Evolutionary conservation across 23 tunicate genomes (phyloP).

Genomic region (Pegea sp.): DNA sequence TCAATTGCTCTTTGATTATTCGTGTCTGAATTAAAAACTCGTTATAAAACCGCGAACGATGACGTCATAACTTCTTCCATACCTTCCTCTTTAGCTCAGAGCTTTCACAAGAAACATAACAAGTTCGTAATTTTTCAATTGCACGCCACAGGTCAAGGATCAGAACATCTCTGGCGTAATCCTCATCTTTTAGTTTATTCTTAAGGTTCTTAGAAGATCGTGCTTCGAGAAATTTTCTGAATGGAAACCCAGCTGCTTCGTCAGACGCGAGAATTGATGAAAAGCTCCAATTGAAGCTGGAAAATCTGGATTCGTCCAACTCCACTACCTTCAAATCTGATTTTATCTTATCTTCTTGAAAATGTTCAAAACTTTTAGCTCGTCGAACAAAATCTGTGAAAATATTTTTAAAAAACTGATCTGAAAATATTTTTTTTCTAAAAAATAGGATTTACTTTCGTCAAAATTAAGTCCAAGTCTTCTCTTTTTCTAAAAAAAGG

Average conservation of each 20-base stretch:
- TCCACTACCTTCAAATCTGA: no score
- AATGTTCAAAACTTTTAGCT: no score
- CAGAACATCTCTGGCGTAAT: not conserved
- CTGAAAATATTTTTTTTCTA: no score
- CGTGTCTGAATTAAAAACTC: not conserved
- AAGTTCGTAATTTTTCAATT: constrained; percentile 25
- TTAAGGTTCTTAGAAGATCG: not conserved
- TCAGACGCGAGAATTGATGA: constrained; percentile 45
- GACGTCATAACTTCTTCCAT: not conserved
- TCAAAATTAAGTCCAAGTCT: no score
- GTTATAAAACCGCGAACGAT: not conserved
- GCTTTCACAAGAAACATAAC: no score
- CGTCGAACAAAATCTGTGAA: no score
- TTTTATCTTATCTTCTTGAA: no score
- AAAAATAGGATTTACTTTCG: no score
- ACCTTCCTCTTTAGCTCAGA: no score
- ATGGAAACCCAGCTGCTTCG: constrained; percentile 34
- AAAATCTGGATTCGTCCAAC: no score
- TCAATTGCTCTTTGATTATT: not conserved
- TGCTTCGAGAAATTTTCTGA: constrained; percentile 18
- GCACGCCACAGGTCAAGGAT: constrained; percentile 51
- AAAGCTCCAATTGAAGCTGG: constrained; percentile 3
- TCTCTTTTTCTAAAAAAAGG: no score
- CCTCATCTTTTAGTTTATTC: not conserved
- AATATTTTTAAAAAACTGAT: no score